A percentile compares a stretch with the other conserved stretches of the same genome.
phyloP scores from a whole-genome alignment of 2,113 vertebrate species.

The Anser cygnoides region DNA sequence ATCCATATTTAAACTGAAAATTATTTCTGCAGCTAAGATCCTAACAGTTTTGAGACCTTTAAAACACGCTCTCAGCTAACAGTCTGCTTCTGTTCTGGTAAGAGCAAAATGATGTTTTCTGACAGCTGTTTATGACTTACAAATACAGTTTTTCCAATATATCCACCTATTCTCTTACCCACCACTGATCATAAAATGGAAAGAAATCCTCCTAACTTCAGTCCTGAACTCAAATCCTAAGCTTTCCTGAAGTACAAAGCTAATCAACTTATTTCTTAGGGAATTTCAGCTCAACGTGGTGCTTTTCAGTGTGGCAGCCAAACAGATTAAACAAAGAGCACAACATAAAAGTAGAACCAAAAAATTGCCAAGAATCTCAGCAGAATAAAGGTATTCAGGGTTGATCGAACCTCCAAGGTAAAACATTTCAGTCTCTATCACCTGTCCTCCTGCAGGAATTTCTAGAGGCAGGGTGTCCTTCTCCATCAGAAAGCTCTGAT shows the following conservation, averaged over 20 bases:
- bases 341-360: background rate
- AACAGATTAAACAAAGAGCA: background rate
- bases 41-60: background rate
- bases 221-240: background rate
- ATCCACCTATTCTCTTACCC: background rate
- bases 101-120: background rate
- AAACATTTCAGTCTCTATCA: background rate
- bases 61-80: background rate
- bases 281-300: background rate
- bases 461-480: background rate
- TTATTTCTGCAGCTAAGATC: background rate
- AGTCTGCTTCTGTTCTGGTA: background rate
- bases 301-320: background rate
- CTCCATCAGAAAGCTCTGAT: background rate
- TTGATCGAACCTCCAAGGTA: background rate
- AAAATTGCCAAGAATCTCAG: background rate
- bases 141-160: background rate
- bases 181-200: background rate
- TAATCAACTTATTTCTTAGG: background rate
- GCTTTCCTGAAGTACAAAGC: background rate
- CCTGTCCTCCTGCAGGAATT: background rate
- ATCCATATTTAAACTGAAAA: background rate
- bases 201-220: background rate
- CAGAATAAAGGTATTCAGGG: background rate
- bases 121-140: background rate